These are phyloP conservation scores for Chromoteleia sp. DNA, from an alignment of 2,888 invertebrate species.

Conservation along the genomic window DNA sequence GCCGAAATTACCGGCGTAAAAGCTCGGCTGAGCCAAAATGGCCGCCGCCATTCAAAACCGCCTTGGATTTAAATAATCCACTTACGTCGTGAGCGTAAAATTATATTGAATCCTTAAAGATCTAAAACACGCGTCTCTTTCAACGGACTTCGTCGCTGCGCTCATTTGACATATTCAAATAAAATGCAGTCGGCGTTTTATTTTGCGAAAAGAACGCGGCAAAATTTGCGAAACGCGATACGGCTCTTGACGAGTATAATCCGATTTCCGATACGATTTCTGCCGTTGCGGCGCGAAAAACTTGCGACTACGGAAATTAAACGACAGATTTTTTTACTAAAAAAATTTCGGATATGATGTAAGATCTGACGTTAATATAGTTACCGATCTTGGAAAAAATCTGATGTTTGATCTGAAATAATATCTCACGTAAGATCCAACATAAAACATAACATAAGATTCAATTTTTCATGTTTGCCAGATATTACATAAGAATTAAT, in stretches of 20 bases:
- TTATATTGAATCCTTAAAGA: slow-evolving; percentile 43
- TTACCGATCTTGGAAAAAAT: no score
- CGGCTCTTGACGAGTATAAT: not conserved
- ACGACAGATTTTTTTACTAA: no score
- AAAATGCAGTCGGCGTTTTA: slow-evolving; percentile 22
- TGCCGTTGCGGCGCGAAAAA: slow-evolving; percentile 3
- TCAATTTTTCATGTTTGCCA: no score
- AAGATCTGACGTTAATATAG: no score
- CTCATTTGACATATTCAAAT: slow-evolving; percentile 34
- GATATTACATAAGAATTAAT: no score
- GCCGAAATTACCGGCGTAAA: slow-evolving; percentile 56
- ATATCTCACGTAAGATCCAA: no score
- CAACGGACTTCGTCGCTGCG: slow-evolving; percentile 1
- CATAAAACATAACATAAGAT: no score
- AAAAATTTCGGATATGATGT: no score
- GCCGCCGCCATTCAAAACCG: slow-evolving; percentile 43
- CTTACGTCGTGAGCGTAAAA: slow-evolving; percentile 37
- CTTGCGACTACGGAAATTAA: no score
- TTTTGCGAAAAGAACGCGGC: not conserved
- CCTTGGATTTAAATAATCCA: slow-evolving; percentile 58
- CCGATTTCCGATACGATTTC: slow-evolving; percentile 19
- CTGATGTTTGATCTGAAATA: no score
- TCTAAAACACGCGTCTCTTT: slow-evolving; percentile 40
- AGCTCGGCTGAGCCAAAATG: slow-evolving; percentile 43
- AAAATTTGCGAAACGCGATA: not conserved